Evolutionary conservation across 2,888 invertebrate genomes (phyloP).

Genomic region (Drosophila nigritarsus): DNA sequence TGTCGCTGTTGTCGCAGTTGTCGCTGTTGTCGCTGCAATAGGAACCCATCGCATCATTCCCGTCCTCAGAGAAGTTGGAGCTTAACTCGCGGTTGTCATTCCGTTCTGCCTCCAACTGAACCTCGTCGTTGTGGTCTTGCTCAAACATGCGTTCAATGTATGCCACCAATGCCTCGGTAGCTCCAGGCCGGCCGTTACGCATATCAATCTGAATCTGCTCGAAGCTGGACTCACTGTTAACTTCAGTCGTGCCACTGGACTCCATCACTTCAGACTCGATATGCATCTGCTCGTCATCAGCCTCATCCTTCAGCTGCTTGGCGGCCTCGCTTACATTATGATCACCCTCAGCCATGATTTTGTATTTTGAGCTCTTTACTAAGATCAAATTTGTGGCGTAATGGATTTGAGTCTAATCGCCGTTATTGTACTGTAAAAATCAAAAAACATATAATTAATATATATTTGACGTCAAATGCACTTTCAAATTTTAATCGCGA

Average conservation of each 20-base stretch:
- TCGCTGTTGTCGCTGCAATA: too few species aligned
- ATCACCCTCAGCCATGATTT: constrained; percentile 21
- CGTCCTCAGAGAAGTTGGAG: too few species aligned
- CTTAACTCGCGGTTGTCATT: not conserved
- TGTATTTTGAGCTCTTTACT: not conserved
- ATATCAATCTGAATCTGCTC: too few species aligned
- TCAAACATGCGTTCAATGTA: too few species aligned
- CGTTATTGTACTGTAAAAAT: not conserved
- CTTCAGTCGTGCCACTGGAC: too few species aligned
- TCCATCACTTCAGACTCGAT: not conserved
- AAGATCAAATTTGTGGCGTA: not conserved
- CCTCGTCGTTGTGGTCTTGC: too few species aligned
- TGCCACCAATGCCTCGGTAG: too few species aligned
- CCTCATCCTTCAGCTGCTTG: not conserved
- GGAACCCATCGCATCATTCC: too few species aligned
- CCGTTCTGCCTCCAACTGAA: too few species aligned
- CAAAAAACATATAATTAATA: not conserved
- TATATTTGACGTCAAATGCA: not conserved
- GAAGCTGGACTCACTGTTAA: too few species aligned
- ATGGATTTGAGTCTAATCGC: not conserved
- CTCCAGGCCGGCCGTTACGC: too few species aligned
- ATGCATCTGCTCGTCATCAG: constrained; percentile 11
- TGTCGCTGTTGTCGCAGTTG: too few species aligned
- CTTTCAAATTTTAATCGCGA: constrained; percentile 4
- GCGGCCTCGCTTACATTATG: not conserved